Conservation (phyloP, 2,888 invertebrate species). For the Agriopis leucophaearia region DNA sequence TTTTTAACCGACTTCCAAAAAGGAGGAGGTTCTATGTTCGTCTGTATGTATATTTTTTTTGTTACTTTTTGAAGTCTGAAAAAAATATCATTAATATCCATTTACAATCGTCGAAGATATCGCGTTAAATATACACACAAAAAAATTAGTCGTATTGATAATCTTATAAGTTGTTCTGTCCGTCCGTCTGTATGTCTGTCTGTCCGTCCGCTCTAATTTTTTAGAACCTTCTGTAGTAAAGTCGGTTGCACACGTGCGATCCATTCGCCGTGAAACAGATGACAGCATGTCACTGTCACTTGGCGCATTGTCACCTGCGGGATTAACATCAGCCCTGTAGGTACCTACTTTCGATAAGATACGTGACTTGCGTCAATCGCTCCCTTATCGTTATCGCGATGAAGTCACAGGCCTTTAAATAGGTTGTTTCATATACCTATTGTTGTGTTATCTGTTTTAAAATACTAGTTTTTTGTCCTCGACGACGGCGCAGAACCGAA, state of each 20-base stretch:
- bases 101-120: neutral
- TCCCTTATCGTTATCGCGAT: constrained; percentile 33
- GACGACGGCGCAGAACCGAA: neutral
- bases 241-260: neutral
- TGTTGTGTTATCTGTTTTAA: constrained; percentile 9
- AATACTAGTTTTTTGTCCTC: neutral
- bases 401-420: constrained; percentile 49
- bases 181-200: no score
- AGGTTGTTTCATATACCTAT: constrained; percentile 35
- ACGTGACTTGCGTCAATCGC: constrained; percentile 48
- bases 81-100: no score
- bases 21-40: no score
- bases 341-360: constrained; percentile 43
- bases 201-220: no score
- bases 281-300: constrained; percentile 15
- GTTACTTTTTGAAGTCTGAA: no score
- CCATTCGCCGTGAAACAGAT: constrained; percentile 1
- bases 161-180: no score
- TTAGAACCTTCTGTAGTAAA: no score
- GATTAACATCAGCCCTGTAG: constrained; percentile 25
- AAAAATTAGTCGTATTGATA: no score
- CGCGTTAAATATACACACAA: no score
- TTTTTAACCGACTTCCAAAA: no score
- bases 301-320: constrained; percentile 32
- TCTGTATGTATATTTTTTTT: no score